Base-by-base conservation (phyloP, 2,113 vertebrate genomes). In the Petroica traversi region DNA sequence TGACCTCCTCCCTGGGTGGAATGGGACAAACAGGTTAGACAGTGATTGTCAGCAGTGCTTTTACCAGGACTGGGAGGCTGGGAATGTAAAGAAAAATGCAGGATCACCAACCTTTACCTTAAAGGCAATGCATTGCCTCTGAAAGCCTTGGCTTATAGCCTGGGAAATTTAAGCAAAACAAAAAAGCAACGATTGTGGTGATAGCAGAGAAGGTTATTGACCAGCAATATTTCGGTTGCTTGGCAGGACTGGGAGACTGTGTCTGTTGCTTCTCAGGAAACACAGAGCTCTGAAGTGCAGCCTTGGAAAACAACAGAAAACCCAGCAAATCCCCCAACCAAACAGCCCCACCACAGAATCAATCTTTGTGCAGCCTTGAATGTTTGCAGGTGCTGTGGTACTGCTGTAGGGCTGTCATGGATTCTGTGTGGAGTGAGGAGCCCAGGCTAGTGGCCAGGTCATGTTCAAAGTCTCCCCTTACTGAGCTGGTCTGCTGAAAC, bases 151-250 rank as follows among this genome's bases (percentile, higher is more conserved):
- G 54, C 82, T 68, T 40, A 24, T 33, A 81, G 59, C 49, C 85
- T 81, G 77, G 64, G 66, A 73, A 79, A 80, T 52, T 24, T 8
- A 38, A 77, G 72, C 59, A 85, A 63, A 94, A 77, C 78, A 67
- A 76, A 63, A 52, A 57, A 48, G 26, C 18, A 31, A 2, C 1
- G 69, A 31, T 49, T 36, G 73, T 67, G 63, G 57, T 24, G 74
- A 64, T 59, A 72, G 71, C 51, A 71, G 74, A 82, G 81, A 46
- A 75, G 29, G 74, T 59, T 75, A 34, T 78, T 93, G 93, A 88
- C 78, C 78, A 79, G 57, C 0, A 2, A 3, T 71, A 17, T 43
- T 85, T 71, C 2, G 5, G 64, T 69, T 74, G 36, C 48, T 75
- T 85, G 62, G 45, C 31, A 67, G 36, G 45, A 41, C 40, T 45